Conservation (phyloP, 30 jellyfish, hydroid and myxozoan genomes). For the Chrysaora quinquecirrha region DNA sequence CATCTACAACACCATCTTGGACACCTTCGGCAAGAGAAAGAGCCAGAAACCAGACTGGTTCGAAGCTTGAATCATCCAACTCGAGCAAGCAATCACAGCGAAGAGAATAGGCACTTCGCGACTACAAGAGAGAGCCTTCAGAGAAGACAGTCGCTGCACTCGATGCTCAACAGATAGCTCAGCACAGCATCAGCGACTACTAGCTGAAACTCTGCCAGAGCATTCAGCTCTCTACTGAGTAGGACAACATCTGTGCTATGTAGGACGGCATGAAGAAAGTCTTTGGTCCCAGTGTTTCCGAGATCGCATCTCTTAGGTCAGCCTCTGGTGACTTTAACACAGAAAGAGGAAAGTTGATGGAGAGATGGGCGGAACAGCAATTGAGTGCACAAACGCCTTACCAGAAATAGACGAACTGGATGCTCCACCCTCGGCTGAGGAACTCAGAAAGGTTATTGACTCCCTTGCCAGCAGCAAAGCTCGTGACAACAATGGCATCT, state of each 20-base stretch:
- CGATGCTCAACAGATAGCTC: background rate
- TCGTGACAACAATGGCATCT: slow-evolving; percentile 57
- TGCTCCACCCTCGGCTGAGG: slow-evolving; percentile 26
- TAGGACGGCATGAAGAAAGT: slow-evolving; percentile 32
- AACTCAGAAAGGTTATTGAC: slow-evolving; percentile 34
- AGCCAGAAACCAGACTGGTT: slow-evolving; percentile 17
- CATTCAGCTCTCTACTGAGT: slow-evolving; percentile 10
- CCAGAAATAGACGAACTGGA: slow-evolving; percentile 35
- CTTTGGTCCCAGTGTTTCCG: background rate
- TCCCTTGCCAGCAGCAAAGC: slow-evolving; percentile 33
- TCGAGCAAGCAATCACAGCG: slow-evolving; percentile 12
- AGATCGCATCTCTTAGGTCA: slow-evolving; percentile 14
- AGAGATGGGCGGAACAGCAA: slow-evolving; percentile 58
- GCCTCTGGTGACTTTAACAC: background rate
- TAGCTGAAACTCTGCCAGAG: slow-evolving; percentile 16
- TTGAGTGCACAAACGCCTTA: background rate
- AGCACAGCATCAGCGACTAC: slow-evolving; percentile 27
- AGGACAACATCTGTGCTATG: slow-evolving; percentile 16
- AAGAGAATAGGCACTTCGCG: background rate
- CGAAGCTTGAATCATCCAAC: background rate
- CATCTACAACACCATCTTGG: slow-evolving; percentile 32
- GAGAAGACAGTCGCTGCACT: background rate
- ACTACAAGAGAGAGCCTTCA: slow-evolving; percentile 1
- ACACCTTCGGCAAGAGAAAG: slow-evolving; percentile 28
- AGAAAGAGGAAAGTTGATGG: slow-evolving; percentile 34